phyloP scores from a whole-genome alignment of 2,888 invertebrate species.

The Phrixothrix hirtus region DNA sequence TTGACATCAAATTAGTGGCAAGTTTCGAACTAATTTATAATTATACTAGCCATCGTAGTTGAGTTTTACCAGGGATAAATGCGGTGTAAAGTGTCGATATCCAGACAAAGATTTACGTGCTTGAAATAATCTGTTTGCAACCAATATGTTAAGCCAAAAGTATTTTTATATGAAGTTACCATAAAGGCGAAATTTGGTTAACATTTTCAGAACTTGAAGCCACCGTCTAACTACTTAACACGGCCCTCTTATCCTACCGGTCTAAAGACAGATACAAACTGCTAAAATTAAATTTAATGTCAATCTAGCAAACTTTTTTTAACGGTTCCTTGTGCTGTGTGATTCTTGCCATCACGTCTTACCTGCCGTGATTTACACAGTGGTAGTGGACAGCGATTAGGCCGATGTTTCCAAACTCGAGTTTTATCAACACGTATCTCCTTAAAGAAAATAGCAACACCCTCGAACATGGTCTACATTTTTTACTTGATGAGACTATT shows the following conservation, averaged over 20 bases:
- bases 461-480: slow-evolving; percentile 51
- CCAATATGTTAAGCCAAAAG: slow-evolving; percentile 29
- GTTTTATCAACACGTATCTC: slow-evolving; percentile 48
- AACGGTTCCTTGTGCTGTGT: slow-evolving; percentile 29
- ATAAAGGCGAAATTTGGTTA: slow-evolving; percentile 32
- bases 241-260: slow-evolving; percentile 50
- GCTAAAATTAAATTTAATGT: slow-evolving; percentile 35
- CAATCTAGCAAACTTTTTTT: slow-evolving; percentile 18
- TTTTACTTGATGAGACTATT: slow-evolving; percentile 53
- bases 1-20: slow-evolving; percentile 55
- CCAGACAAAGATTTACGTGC: slow-evolving; percentile 53
- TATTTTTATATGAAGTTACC: slow-evolving; percentile 11
- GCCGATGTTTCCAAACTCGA: slow-evolving; percentile 50
- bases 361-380: slow-evolving; percentile 50
- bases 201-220: slow-evolving; percentile 33
- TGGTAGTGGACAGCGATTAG: slow-evolving; percentile 51
- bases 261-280: slow-evolving; percentile 44
- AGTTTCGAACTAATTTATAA: slow-evolving; percentile 54
- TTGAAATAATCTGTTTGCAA: slow-evolving; percentile 42
- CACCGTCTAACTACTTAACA: slow-evolving; percentile 49
- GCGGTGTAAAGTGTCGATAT: slow-evolving; percentile 49
- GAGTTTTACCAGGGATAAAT: slow-evolving; percentile 53
- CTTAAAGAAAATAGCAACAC: slow-evolving; percentile 51
- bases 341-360: slow-evolving; percentile 21
- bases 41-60: slow-evolving; percentile 52